Evolutionary conservation across 1,140 invertebrate genomes (phyloP).

Genomic region (Halesus radiatus): DNA sequence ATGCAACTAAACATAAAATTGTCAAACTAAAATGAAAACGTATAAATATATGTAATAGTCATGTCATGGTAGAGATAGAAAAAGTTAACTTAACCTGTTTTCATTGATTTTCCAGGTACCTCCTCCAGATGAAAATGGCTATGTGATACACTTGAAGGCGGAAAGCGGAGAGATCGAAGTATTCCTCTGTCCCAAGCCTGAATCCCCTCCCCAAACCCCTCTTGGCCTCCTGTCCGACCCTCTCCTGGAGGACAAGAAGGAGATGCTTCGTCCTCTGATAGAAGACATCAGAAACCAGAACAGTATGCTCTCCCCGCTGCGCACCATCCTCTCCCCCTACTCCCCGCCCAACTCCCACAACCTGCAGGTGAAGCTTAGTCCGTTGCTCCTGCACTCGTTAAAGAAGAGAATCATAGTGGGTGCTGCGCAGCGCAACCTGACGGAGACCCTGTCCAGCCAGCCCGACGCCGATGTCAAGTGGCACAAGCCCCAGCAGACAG

Average conservation of each 20-base stretch:
- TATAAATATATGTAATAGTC: too few relatives aligned
- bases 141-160: conserved; percentile 90
- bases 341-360: conserved; percentile 32
- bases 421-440: conserved; percentile 49
- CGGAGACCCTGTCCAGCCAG: conserved; percentile 41
- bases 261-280: conserved; percentile 66
- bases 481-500: conserved; percentile 41
- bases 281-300: conserved; percentile 61
- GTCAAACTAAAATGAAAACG: too few relatives aligned
- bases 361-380: conserved; percentile 38
- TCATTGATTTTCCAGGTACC: conserved; percentile 68
- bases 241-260: conserved; percentile 66
- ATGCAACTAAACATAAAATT: too few relatives aligned
- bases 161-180: conserved; percentile 93
- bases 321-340: conserved; percentile 19
- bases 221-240: conserved; percentile 63
- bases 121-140: conserved; percentile 71
- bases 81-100: too few relatives aligned
- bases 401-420: conserved; percentile 44
- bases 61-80: too few relatives aligned
- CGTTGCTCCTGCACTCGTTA: conserved; percentile 38
- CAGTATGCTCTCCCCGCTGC: conserved; percentile 39
- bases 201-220: conserved; percentile 64
- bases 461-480: background rate
- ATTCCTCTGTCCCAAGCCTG: conserved; percentile 86